Conservation (phyloP, 2,113 vertebrate species). For the Sialia sialis region DNA sequence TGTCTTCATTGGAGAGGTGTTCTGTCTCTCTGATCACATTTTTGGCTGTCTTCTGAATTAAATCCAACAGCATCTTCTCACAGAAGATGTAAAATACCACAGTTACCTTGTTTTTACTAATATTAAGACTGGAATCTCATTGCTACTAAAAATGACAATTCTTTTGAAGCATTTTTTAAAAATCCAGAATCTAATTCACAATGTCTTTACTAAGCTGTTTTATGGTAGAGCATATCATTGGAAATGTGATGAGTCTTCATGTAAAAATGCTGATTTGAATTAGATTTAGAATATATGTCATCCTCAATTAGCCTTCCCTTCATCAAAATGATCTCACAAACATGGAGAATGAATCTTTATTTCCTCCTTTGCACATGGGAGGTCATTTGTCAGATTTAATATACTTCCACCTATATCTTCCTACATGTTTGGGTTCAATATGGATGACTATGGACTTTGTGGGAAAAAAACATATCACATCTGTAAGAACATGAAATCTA, state of each 20-base stretch:
- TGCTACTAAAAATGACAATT: slow-evolving; percentile 71
- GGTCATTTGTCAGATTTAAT: slow-evolving; percentile 85
- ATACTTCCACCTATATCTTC: slow-evolving; percentile 77
- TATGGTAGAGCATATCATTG: slow-evolving; percentile 65
- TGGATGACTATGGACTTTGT: slow-evolving; percentile 60
- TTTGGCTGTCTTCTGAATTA: neutral
- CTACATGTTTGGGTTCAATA: slow-evolving; percentile 75
- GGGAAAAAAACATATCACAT: neutral
- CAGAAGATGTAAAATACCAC: slow-evolving; percentile 39
- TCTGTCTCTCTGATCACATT: neutral
- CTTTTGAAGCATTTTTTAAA: slow-evolving; percentile 70
- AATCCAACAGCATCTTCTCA: neutral
- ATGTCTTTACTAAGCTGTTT: slow-evolving; percentile 78
- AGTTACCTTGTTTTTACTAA: slow-evolving; percentile 54
- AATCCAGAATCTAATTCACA: slow-evolving; percentile 70
- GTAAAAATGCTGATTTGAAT: slow-evolving; percentile 84
- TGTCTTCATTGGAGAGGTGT: neutral
- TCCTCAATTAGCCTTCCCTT: slow-evolving; percentile 79
- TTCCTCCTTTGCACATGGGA: slow-evolving; percentile 83
- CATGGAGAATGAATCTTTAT: slow-evolving; percentile 83
- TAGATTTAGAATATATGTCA: slow-evolving; percentile 83
- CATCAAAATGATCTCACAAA: slow-evolving; percentile 84
- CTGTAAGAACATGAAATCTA: slow-evolving; percentile 40
- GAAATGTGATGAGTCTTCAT: slow-evolving; percentile 83
- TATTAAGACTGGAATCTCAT: slow-evolving; percentile 66